phyloP scores from a whole-genome alignment of 2,888 invertebrate genomes.

The Bembecia ichneumoniformis region DNA sequence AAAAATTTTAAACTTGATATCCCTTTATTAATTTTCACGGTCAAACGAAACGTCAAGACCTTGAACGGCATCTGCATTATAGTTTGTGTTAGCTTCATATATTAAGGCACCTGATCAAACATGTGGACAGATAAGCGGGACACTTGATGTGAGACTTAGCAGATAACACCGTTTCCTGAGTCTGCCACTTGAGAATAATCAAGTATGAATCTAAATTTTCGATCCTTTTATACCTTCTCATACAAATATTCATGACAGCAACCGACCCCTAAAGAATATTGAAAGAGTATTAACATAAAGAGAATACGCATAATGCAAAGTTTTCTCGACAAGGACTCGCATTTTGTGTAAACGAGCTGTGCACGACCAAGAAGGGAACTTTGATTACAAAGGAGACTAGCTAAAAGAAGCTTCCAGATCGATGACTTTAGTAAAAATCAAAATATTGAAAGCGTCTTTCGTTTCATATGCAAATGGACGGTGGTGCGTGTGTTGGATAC shows the following conservation, averaged over 20 bases:
- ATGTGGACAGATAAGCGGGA: conserved; percentile 59
- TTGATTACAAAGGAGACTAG: conserved; percentile 26
- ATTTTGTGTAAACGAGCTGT: conserved; percentile 25
- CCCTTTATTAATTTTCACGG: conserved; percentile 35
- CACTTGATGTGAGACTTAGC: conserved; percentile 62
- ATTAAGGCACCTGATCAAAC: conserved; percentile 65
- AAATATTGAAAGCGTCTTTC: conserved; percentile 47
- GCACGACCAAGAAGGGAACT: conserved; percentile 25
- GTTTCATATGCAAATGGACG: conserved; percentile 57
- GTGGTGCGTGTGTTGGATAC: conserved; percentile 37
- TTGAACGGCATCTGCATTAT: conserved; percentile 33
- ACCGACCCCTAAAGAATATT: conserved; percentile 7
- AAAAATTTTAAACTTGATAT: background rate
- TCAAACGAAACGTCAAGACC: conserved; percentile 41
- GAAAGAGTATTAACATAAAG: conserved; percentile 17
- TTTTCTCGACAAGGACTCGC: conserved; percentile 20
- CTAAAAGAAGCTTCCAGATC: conserved; percentile 22
- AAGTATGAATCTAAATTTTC: background rate
- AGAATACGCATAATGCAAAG: conserved; percentile 8
- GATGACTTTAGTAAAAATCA: conserved; percentile 44
- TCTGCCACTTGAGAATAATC: conserved; percentile 33
- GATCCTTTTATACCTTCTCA: background rate
- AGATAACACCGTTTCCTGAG: conserved; percentile 55
- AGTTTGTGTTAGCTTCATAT: conserved; percentile 40
- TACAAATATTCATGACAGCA: conserved; percentile 9